Base-by-base conservation (phyloP, 30 jellyfish, hydroid and myxozoan genomes). In the Hydractinia symbiolongicarpus region DNA sequence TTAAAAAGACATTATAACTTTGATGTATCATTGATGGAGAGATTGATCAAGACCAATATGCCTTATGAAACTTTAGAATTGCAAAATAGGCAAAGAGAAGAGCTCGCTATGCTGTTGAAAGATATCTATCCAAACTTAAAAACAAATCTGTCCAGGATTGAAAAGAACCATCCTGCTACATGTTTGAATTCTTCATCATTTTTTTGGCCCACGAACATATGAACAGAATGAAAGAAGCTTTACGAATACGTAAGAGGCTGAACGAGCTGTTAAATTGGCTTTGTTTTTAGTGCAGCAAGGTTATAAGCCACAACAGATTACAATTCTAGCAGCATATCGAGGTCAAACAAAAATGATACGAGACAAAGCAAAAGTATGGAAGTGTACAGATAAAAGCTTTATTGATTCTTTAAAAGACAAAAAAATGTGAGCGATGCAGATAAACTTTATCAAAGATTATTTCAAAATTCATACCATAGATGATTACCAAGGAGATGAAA, bases 401-500 rank as follows among this genome's bases (percentile, higher is more conserved):
- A 50, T 40, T 50, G 73, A 30, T 30, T 30, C 44, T 30, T 30
- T 30, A 30, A 30, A 30, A 30, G 44, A 30, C 44, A 30, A 30
- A 30, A 30, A 30, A 30, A 30, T 2, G 44, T 30, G 44, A 30
- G 44, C 44, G 44, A 30, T 30, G 44, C 44, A 30, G 44, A 30
- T 30, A 30, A 30, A 30, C 44, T 30, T n/a, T 7, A 21, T 20
- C 50, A 56, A 61, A 20, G 68, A 55, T 19, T 9, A 19, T 64
- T 57, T 87, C 44, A 61, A 74, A 11, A 70, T 82, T 13, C 87
- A 87, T 7, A 87, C 96, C 49, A 64, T 87, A 21, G 96, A 87
- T 69, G 82, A 61, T 54, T 87, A 78, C 64, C 96, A 87, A 81
- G 96, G 96, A 4, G 96, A 87, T 75, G 96, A 87, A 54, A 87